Conservation (phyloP, 2,888 invertebrate species). For the Seladonia tumulorum region DNA sequence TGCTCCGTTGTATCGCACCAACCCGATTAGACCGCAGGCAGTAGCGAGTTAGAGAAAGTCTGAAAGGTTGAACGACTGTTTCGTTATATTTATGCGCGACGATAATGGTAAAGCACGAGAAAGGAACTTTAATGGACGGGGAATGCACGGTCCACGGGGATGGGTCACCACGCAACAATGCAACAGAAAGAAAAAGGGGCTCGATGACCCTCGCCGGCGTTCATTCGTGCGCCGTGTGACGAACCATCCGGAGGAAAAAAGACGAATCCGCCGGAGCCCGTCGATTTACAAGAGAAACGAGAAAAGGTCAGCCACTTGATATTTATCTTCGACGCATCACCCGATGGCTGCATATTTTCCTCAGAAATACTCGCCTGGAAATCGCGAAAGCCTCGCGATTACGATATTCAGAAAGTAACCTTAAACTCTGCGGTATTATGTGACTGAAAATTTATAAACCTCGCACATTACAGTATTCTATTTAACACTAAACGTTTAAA, state of each 20-base stretch:
- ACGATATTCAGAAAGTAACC: neutral
- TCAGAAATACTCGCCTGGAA: neutral
- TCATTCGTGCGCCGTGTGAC: conserved; percentile 42
- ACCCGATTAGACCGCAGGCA: neutral
- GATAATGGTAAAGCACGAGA: conserved; percentile 48
- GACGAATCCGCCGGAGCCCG: conserved; percentile 22
- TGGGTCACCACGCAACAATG: conserved; percentile 68
- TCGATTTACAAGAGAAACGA: conserved; percentile 58
- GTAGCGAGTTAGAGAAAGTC: neutral
- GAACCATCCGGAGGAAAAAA: conserved; percentile 35
- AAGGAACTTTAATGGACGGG: conserved; percentile 41
- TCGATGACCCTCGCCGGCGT: conserved; percentile 55
- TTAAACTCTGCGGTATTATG: neutral
- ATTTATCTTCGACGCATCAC: conserved; percentile 50
- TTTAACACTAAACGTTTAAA: no score
- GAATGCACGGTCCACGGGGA: conserved; percentile 54
- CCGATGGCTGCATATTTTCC: neutral
- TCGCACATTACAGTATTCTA: neutral
- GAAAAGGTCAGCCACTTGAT: conserved; percentile 35
- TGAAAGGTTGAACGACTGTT: conserved; percentile 31
- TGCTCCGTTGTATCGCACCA: neutral
- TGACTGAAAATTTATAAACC: no score
- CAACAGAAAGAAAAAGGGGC: conserved; percentile 47
- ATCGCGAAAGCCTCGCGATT: conserved; percentile 17
- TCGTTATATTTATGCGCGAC: conserved; percentile 43